Evolutionary conservation across 2,888 invertebrate species (phyloP), one percentile per base, ranked within the genome.

Genomic region (Cenopis cana): DNA sequence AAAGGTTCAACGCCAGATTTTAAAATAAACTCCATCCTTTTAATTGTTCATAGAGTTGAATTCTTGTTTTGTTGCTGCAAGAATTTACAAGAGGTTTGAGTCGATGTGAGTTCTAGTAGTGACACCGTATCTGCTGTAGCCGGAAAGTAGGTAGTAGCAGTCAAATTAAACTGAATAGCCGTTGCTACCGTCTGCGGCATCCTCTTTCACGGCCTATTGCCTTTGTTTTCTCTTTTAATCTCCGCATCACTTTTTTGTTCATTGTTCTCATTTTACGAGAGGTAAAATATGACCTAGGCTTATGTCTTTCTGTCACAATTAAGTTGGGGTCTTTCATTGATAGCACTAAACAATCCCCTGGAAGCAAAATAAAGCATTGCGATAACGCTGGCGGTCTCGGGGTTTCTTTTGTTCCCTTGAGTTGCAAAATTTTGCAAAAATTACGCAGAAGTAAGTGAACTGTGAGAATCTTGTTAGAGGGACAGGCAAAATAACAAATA

Each of bases 181-280:
- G 73, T 78, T 76, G 73, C 78, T 77, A 74, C 73, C 79, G 79
- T 78, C 81, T 79, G 82, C 76, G 81, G 81, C 82, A 81, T 82
- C 81, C 81, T 82, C 82, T 82, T 85, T 86, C 84, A 86, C 86
- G 84, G 85, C 79, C 83, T 87, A 89, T 89, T 89, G 85, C 87
- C 84, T 86, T 89, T 90, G 88, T 89, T 89, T 84, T 83, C 83
- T 78, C 81, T 86, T 89, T 89, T 89, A 89, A 90, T 90, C 90
- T 89, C 88, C 87, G 82, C 77, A 79, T 81, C 84, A 83, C 84
- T 83, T 83, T 87, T 86, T 85, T 79, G 79, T 83, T 67, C 61
- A 85, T 88, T 89, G 84, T 86, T 82, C 79, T 75, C 75, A 77
- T 81, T 85, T 85, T 81, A 79, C 74, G 72, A 68, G 75, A 75